Evolutionary conservation across 2,888 invertebrate species (phyloP).

Genomic region (Leptinotarsa tumamoca): DNA sequence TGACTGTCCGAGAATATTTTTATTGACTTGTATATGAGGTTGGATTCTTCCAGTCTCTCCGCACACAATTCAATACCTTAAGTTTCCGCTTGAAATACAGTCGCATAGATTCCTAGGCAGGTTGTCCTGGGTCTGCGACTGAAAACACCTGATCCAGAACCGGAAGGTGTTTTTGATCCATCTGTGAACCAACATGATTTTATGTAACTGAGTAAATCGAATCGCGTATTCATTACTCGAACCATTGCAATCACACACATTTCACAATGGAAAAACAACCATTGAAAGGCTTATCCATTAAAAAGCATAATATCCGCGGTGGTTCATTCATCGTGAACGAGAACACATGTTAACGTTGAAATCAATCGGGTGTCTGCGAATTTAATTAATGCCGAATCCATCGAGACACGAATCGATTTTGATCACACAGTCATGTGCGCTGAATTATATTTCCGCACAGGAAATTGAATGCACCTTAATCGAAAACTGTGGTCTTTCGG

Average conservation of each 20-base stretch:
- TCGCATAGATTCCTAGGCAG: too few relatives aligned
- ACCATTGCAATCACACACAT: neutral
- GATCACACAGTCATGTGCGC: neutral
- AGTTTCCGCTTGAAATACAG: too few relatives aligned
- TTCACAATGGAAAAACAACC: neutral
- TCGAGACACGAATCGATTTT: conserved; percentile 9
- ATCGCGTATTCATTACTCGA: too few relatives aligned
- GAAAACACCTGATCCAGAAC: too few relatives aligned
- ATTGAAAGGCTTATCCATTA: neutral
- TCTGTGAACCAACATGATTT: too few relatives aligned
- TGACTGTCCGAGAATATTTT: too few relatives aligned
- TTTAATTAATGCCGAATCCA: conserved; percentile 15
- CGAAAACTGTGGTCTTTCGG: neutral
- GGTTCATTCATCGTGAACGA: neutral
- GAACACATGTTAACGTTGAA: neutral
- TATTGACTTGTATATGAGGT: too few relatives aligned
- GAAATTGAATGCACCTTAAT: conserved; percentile 17
- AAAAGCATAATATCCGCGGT: neutral
- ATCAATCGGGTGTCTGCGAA: neutral
- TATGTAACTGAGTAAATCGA: too few relatives aligned
- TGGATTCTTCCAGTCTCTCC: too few relatives aligned
- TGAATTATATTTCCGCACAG: conserved; percentile 7
- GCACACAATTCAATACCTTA: too few relatives aligned
- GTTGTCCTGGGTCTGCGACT: too few relatives aligned
- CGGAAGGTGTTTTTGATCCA: too few relatives aligned